Conservation (phyloP, 2,113 vertebrate genomes). For the Eclectus roratus region DNA sequence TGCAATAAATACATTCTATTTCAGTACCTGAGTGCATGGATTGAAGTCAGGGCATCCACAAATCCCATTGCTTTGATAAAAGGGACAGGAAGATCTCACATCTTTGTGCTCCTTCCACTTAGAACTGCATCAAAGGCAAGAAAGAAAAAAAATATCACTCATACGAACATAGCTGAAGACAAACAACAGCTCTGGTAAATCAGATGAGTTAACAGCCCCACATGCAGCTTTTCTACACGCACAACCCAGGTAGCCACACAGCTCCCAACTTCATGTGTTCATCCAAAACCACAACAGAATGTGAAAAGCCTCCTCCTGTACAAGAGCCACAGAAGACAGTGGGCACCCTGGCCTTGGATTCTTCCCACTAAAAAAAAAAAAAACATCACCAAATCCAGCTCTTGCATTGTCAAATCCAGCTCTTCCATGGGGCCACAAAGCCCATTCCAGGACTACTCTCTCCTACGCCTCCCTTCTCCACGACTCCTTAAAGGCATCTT, state of each 20-base stretch:
- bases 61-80: background rate
- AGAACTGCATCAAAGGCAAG: background rate
- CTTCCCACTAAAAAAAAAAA: background rate
- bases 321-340: background rate
- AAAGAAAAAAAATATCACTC: background rate
- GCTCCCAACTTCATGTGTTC: background rate
- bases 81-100: background rate
- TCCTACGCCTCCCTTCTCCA: background rate
- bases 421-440: background rate
- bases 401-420: background rate
- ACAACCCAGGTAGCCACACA: background rate
- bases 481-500: background rate
- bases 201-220: background rate
- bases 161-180: background rate
- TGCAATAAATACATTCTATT: background rate
- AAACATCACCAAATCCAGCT: background rate
- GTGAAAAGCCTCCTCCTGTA: background rate
- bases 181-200: background rate
- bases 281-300: background rate
- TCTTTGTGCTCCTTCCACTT: background rate
- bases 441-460: background rate
- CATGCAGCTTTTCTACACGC: background rate
- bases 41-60: background rate
- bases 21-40: background rate
- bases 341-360: background rate